These are phyloP conservation scores for Hemibagrus wyckioides DNA, from an alignment of 2,113 vertebrate genomes.

Conservation along the genomic window DNA sequence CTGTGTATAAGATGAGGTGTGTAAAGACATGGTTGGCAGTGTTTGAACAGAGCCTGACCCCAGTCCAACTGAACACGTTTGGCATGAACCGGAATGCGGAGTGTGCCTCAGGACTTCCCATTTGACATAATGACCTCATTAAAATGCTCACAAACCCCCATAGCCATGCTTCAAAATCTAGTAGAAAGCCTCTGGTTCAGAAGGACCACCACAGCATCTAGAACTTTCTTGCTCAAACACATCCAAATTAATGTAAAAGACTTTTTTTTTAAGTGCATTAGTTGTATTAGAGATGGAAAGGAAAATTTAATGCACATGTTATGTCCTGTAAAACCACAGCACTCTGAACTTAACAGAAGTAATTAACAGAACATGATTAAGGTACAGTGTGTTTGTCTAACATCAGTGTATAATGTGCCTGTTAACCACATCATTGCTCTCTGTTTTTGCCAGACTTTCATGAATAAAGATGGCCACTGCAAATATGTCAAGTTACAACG, in stretches of 20 bases:
- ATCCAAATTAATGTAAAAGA: not conserved
- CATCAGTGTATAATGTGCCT: not conserved
- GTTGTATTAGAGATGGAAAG: not conserved
- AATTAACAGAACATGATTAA: not conserved
- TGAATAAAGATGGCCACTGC: slow-evolving; percentile 55
- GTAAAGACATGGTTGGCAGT: not conserved
- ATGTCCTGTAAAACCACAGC: not conserved
- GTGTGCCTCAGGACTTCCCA: not conserved
- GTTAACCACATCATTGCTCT: not conserved
- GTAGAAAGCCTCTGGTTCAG: not conserved
- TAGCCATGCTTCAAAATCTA: not conserved
- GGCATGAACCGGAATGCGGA: not conserved
- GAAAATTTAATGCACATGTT: not conserved
- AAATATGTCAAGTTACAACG: slow-evolving; percentile 26
- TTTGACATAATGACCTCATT: not conserved
- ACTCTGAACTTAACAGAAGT: too few relatives aligned
- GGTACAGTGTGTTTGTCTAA: not conserved
- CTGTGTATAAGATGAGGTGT: not conserved
- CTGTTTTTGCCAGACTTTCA: slow-evolving; percentile 43
- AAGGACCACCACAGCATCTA: not conserved
- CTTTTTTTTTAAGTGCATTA: not conserved
- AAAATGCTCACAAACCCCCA: not conserved
- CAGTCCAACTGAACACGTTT: not conserved
- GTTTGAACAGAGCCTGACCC: not conserved
- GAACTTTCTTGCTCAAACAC: not conserved